Conservation (phyloP, 92 coral and sea anemone species). For the Chrysogorgia sp. region DNA sequence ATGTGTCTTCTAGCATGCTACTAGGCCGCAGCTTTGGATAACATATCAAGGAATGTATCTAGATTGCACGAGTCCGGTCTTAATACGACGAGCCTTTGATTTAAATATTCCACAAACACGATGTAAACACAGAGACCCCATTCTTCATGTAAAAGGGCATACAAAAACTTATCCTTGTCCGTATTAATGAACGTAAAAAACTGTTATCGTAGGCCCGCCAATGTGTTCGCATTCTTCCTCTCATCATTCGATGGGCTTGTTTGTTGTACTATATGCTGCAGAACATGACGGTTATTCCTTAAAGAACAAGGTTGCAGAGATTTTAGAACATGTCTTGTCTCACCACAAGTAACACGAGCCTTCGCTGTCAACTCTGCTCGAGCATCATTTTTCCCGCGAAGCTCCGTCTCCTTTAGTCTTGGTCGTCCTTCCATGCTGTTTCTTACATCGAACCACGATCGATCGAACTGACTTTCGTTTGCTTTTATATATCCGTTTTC, state of each 20-base stretch:
- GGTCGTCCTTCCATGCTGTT: conserved; percentile 33
- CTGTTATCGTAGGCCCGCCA: neutral
- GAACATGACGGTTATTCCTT: conserved; percentile 27
- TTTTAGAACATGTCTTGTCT: conserved; percentile 1
- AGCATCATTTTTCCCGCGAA: conserved; percentile 37
- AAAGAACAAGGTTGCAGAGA: conserved; percentile 46
- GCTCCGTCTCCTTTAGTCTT: conserved; percentile 1
- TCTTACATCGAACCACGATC: too few species aligned
- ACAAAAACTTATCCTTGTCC: conserved; percentile 13
- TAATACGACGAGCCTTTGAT: neutral
- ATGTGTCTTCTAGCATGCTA: too few species aligned
- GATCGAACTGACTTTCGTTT: too few species aligned
- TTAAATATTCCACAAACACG: neutral
- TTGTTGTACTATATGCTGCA: neutral
- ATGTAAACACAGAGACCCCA: conserved; percentile 41
- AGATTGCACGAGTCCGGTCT: conserved; percentile 8
- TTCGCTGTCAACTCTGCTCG: conserved; percentile 38
- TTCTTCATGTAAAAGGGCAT: conserved; percentile 37
- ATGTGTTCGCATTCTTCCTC: conserved; percentile 11
- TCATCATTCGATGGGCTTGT: neutral
- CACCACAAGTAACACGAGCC: conserved; percentile 46
- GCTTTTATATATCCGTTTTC: too few species aligned
- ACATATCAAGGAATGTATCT: conserved; percentile 17
- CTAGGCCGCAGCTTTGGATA: neutral
- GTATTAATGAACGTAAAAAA: neutral